These are phyloP conservation scores for Meliscaeva auricollis DNA, from an alignment of 2,888 invertebrate genomes.

Conservation along the genomic window DNA sequence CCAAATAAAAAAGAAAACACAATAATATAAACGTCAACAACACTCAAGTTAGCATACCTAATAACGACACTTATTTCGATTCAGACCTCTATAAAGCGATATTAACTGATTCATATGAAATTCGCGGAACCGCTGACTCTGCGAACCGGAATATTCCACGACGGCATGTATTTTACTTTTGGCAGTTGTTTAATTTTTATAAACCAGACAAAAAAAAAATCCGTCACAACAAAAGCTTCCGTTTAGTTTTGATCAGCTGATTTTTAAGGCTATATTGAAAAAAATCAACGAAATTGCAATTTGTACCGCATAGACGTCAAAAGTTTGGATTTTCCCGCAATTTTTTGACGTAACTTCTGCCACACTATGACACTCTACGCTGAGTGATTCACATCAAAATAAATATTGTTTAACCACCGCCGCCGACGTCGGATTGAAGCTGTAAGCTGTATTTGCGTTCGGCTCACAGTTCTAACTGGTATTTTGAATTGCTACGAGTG, in stretches of 20 bases:
- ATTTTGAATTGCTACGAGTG: conserved; percentile 49
- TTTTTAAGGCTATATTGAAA: neutral
- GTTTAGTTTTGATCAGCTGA: neutral
- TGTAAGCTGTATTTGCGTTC: conserved; percentile 47
- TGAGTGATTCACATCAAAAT: conserved; percentile 22
- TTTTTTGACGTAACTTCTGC: conserved; percentile 39
- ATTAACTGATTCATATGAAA: conserved; percentile 63
- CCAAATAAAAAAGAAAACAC: conserved; percentile 7
- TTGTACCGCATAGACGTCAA: conserved; percentile 35
- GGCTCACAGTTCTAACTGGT: conserved; percentile 69
- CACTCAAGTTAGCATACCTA: neutral
- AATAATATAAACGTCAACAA: conserved; percentile 31
- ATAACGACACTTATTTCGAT: conserved; percentile 24
- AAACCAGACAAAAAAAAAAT: neutral
- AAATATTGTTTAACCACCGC: conserved; percentile 16
- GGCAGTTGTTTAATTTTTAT: neutral
- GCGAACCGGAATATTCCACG: conserved; percentile 50
- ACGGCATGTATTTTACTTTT: conserved; percentile 46
- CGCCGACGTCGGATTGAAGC: conserved; percentile 41
- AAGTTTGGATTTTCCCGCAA: conserved; percentile 72
- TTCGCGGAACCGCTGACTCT: conserved; percentile 54
- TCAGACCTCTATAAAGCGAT: conserved; percentile 17
- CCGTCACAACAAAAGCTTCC: conserved; percentile 17
- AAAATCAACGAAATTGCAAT: neutral
- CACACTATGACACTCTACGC: neutral